Conservation (phyloP, 2,113 vertebrate species). For the Heteronetta atricapilla region DNA sequence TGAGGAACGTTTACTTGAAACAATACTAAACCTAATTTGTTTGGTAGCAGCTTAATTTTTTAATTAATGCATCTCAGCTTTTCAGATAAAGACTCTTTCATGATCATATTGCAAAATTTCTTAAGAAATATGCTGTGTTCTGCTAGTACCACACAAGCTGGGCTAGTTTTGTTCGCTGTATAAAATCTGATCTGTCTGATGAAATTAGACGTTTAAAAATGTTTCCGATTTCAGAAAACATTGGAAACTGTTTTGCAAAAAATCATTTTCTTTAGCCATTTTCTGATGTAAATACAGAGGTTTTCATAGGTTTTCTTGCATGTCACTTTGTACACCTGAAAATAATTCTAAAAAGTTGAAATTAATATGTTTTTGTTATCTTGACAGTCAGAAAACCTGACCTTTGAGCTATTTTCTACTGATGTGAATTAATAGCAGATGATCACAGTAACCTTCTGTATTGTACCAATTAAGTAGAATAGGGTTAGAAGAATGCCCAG, state of each 20-base stretch:
- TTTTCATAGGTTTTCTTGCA: not conserved
- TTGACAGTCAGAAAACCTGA: not conserved
- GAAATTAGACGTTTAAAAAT: not conserved
- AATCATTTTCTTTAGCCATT: not conserved
- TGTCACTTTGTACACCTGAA: not conserved
- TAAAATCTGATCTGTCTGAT: not conserved
- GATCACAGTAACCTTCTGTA: not conserved
- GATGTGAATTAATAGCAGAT: not conserved
- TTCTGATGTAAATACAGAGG: not conserved
- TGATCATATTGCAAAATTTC: not conserved
- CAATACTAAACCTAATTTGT: not conserved
- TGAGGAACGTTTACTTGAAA: not conserved
- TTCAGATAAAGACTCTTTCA: not conserved
- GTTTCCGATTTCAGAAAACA: not conserved
- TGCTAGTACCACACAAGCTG: not conserved
- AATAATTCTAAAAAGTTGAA: not conserved
- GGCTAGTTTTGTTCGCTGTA: not conserved
- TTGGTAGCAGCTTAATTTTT: not conserved
- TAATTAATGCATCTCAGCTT: not conserved
- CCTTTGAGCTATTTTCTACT: not conserved
- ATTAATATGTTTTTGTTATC: not conserved
- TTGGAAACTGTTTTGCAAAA: not conserved
- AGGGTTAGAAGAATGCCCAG: not conserved
- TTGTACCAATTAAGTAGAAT: not conserved
- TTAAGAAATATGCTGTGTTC: rapidly evolving